A percentile compares a stretch with the other conserved stretches of the same genome.
Conservation (phyloP, 2,888 invertebrate genomes). For the Scelioninae gen. 2 region DNA sequence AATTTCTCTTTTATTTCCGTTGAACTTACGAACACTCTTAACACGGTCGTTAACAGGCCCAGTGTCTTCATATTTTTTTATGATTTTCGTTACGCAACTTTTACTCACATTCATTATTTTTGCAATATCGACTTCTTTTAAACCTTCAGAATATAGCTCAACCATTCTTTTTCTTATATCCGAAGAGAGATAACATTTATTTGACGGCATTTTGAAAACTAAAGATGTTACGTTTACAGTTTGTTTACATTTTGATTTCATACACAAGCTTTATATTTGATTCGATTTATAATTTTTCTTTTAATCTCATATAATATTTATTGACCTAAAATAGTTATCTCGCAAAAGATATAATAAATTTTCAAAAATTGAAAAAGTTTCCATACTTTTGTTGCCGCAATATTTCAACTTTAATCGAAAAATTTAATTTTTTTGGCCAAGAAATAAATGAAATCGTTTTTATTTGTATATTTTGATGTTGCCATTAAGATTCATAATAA, state of each 20-base stretch:
- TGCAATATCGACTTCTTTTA: no score
- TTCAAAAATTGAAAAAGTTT: no score
- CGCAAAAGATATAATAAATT: constrained; percentile 9
- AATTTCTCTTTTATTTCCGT: no score
- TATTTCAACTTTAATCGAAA: neutral
- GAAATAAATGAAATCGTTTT: neutral
- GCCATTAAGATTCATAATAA: neutral
- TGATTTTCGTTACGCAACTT: constrained; percentile 17
- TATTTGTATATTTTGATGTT: neutral
- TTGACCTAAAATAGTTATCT: constrained; percentile 11
- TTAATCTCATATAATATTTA: constrained; percentile 19
- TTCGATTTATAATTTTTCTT: constrained; percentile 3
- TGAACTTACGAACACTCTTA: neutral
- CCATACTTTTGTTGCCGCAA: no score
- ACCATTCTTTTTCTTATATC: no score
- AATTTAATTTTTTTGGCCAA: constrained; percentile 1
- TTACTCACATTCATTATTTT: no score
- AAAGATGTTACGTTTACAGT: constrained; percentile 7
- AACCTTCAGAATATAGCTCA: constrained; percentile 22
- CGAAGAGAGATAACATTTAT: constrained; percentile 8
- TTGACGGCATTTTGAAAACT: constrained; percentile 14
- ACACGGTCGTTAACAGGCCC: constrained; percentile 12
- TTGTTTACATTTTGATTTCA: constrained; percentile 14
- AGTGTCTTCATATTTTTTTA: constrained; percentile 19
- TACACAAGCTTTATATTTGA: no score